Evolutionary conservation across 2,113 vertebrate genomes (phyloP).

Genomic region (Camelus bactrianus): DNA sequence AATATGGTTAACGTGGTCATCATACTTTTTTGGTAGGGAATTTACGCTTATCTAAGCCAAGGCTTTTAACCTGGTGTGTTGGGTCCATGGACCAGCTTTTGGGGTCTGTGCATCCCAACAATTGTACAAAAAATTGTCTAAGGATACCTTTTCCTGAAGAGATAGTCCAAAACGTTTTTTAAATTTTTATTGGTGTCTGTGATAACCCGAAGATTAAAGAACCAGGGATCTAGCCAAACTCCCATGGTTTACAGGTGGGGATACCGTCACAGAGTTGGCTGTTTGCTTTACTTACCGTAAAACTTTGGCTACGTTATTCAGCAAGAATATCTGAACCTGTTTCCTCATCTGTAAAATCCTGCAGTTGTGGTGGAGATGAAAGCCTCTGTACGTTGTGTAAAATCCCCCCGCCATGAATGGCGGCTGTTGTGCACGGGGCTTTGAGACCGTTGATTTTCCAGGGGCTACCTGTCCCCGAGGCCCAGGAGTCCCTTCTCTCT

Average conservation of each 20-base stretch:
- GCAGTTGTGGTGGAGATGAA: background rate
- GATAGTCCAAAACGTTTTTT: background rate
- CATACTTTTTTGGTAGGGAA: background rate
- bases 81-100: background rate
- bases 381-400: background rate
- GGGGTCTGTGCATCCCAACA: accelerated
- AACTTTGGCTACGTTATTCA: accelerated
- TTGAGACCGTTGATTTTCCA: background rate
- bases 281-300: too few relatives aligned
- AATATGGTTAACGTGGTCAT: background rate
- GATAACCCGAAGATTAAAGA: background rate
- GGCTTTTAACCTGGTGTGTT: background rate
- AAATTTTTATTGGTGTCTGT: background rate
- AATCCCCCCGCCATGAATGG: background rate
- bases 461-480: background rate
- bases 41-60: background rate
- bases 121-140: background rate
- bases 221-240: background rate
- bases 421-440: background rate
- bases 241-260: background rate
- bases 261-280: background rate
- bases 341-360: background rate
- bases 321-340: background rate
- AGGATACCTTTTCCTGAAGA: background rate
- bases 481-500: background rate